phyloP scores from a whole-genome alignment of 2,888 invertebrate genomes.

The Terebella lapidaria region DNA sequence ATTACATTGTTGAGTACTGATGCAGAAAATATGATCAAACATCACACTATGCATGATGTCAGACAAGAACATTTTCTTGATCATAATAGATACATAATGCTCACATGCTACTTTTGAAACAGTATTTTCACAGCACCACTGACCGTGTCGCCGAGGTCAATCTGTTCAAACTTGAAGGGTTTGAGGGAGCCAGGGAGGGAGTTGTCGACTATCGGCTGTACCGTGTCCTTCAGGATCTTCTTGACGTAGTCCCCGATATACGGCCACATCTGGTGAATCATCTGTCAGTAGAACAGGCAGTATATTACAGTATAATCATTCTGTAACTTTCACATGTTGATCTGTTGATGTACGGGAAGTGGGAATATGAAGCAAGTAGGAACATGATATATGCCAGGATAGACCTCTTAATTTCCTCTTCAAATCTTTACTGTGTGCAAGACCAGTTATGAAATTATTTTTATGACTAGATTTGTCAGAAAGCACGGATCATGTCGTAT shows the following conservation, averaged over 20 bases:
- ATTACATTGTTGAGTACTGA: too few species aligned
- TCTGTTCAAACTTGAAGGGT: conserved; percentile 88
- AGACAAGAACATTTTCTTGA: neutral
- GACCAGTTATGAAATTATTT: too few species aligned
- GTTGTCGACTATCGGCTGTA: conserved; percentile 73
- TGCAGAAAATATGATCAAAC: too few species aligned
- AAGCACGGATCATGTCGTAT: too few species aligned
- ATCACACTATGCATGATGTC: neutral
- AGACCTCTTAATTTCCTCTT: too few species aligned
- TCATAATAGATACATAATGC: too few species aligned
- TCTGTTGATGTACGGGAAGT: conserved; percentile 91
- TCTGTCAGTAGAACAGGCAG: conserved; percentile 31
- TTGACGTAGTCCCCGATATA: conserved; percentile 87
- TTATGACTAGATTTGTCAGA: too few species aligned
- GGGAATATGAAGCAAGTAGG: too few species aligned
- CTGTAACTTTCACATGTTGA: conserved; percentile 78
- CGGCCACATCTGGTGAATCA: conserved; percentile 82
- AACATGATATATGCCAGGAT: too few species aligned
- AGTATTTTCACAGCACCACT: too few species aligned
- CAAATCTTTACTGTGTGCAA: too few species aligned
- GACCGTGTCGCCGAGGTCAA: conserved; percentile 91
- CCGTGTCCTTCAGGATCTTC: conserved; percentile 73
- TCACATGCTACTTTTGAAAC: too few species aligned
- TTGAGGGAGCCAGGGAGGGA: conserved; percentile 75
- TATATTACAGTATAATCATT: neutral